Evolutionary conservation across 35 echinoderm and acorn worm species (phyloP), one percentile per base, ranked within the genome.

Genomic region (Eucidaris tribuloides): DNA sequence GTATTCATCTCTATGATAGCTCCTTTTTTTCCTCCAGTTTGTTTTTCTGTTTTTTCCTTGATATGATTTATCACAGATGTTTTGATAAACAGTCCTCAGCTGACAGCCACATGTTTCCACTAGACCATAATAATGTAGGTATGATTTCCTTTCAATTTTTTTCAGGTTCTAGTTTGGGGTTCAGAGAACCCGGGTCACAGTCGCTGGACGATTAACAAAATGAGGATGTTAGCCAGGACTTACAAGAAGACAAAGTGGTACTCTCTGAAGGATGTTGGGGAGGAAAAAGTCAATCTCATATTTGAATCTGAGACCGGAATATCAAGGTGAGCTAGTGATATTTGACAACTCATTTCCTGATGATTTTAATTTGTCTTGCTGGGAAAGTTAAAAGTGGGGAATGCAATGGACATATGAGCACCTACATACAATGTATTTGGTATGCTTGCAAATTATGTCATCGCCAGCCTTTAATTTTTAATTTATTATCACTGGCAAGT

Each of bases 271-370:
- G 44, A 88, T 52, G 30, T 30, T 25, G 85, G 85, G 33, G 85
- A 88, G 57, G 45, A 79, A 22, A 88, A 81, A 66, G 85, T 42
- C 17, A 63, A 42, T 17, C 25, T 36, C 9, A 41, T 88, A 34
- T 88, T 80, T 81, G 85, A 88, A 65, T 45, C 78, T 19, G 77
- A 88, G 38, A 58, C 78, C n/a, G 85, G 85, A 2, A 88, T 88
- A 29, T 43, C 78, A 37, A 88, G 85, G 85, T 88, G 11, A 88
- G 61, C 43, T 6, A 7, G 39, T 13, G 13, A 55, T 55, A 14
- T 55, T 55, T n/a, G 13, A 14, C 50, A 55, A n/a, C 13, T 55
- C 13, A 55, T 14, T 14, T n/a, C 13, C n/a, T n/a, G 13, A 13
- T 14, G 50, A 13, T 55, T 13, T 55, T n/a, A 55, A n/a, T 14